Evolutionary conservation across 2,797 vertebrate species (phyloP).

Genomic region (Centroberyx gerrardi): DNA sequence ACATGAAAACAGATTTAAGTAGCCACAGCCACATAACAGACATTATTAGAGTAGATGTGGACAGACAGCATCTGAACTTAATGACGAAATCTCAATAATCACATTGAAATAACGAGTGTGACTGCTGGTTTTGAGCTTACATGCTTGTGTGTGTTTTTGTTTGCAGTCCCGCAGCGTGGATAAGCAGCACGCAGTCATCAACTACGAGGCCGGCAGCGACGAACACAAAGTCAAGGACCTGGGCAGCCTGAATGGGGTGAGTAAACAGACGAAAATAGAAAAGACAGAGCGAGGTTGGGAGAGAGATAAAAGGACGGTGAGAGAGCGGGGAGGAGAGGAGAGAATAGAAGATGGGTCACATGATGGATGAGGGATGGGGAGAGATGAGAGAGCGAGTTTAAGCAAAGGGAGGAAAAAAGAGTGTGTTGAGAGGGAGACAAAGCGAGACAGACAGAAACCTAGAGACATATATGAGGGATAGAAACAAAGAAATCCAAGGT

Average conservation of each 20-base stretch:
- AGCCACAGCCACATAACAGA: not conserved
- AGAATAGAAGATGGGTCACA: not conserved
- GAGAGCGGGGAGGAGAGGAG: slow-evolving; percentile 7
- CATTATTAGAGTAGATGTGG: not conserved
- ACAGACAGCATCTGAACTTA: not conserved
- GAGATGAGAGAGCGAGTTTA: slow-evolving; percentile 26
- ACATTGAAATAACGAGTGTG: not conserved
- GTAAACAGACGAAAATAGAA: slow-evolving; percentile 62
- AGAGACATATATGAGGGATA: not conserved
- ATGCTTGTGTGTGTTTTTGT: slow-evolving; percentile 41
- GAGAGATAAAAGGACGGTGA: slow-evolving; percentile 16
- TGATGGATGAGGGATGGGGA: slow-evolving; percentile 5
- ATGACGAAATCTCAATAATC: not conserved
- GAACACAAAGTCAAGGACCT: slow-evolving; percentile 98
- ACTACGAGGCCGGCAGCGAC: slow-evolving; percentile 93
- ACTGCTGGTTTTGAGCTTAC: slow-evolving; percentile 14
- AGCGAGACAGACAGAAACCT: slow-evolving; percentile 12
- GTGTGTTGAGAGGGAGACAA: slow-evolving; percentile 1
- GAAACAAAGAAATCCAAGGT: slow-evolving; percentile 10
- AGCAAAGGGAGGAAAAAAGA: not conserved
- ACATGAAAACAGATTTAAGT: not conserved
- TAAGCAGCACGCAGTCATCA: slow-evolving; percentile 99
- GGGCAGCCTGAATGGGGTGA: slow-evolving; percentile 98
- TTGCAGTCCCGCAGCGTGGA: slow-evolving; percentile 92
- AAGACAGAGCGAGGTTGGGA: slow-evolving; percentile 15